Evolutionary conservation across 2,113 vertebrate genomes (phyloP).

Genomic region (Solenodon paradoxus): DNA sequence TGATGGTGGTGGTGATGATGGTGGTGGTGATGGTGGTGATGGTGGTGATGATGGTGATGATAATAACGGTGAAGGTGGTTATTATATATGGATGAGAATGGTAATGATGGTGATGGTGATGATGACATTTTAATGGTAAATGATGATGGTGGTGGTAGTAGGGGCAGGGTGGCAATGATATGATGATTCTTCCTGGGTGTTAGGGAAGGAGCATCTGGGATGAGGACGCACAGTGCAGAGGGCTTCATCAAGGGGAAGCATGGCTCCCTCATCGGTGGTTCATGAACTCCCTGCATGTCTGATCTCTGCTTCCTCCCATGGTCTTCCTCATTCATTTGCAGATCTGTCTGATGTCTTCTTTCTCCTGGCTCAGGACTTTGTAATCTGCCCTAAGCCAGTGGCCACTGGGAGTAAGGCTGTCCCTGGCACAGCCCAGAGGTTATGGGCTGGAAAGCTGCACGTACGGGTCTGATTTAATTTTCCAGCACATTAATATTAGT

Average conservation of each 20-base stretch:
- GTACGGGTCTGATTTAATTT: not conserved
- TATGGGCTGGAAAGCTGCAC: not conserved
- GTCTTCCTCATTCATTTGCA: not conserved
- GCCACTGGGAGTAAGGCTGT: not conserved
- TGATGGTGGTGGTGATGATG: fast-evolving
- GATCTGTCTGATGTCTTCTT: not conserved
- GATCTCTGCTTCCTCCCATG: not conserved
- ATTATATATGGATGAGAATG: too few species aligned
- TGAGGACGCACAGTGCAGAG: not conserved
- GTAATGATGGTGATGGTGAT: too few species aligned
- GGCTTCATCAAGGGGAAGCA: not conserved
- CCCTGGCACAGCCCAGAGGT: not conserved
- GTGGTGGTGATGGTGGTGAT: fast-evolving
- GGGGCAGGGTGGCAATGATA: too few species aligned
- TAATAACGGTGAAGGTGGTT: too few species aligned
- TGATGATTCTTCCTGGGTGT: not conserved
- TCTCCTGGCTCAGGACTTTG: not conserved
- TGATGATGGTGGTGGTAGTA: too few species aligned
- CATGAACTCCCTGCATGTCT: not conserved
- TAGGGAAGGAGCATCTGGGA: too few species aligned
- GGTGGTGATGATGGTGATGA: too few species aligned
- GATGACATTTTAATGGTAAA: too few species aligned
- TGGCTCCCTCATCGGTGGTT: not conserved
- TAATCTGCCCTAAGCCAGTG: not conserved
- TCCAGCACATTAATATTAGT: not conserved